Conservation (phyloP, 2,797 vertebrate species). For the Silurus lanzhouensis region DNA sequence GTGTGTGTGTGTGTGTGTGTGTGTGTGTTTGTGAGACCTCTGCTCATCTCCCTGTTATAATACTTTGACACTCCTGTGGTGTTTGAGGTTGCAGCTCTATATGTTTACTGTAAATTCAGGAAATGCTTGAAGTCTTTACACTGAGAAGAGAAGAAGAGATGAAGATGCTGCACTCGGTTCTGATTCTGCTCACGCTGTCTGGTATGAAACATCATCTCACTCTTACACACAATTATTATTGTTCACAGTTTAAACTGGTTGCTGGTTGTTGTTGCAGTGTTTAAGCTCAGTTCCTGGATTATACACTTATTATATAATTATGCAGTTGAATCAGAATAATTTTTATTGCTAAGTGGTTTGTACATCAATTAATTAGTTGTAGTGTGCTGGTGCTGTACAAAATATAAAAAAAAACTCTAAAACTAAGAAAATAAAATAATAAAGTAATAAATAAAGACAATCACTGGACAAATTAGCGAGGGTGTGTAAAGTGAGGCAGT, state of each 20-base stretch:
- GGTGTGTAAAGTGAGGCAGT: too few species aligned
- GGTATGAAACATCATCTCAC: conserved; percentile 19
- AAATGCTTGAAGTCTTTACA: too few species aligned
- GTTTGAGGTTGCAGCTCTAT: background rate
- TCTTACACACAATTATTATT: background rate
- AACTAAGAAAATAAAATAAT: too few species aligned
- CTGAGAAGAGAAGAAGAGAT: too few species aligned
- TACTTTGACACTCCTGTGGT: background rate
- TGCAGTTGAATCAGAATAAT: too few species aligned
- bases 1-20: background rate
- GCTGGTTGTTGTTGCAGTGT: background rate
- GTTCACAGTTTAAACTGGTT: background rate
- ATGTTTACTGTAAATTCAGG: background rate
- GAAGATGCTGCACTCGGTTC: background rate
- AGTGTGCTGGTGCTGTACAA: too few species aligned
- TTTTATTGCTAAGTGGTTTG: too few species aligned
- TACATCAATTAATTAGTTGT: too few species aligned
- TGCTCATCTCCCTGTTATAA: background rate
- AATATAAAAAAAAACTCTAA: too few species aligned
- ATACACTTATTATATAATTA: too few species aligned
- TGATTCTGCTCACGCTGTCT: background rate
- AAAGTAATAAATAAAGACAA: too few species aligned
- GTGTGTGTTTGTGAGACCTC: background rate
- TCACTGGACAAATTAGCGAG: too few species aligned
- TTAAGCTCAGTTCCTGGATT: background rate